Conservation (phyloP, 2,113 vertebrate genomes). For the Felis chaus region DNA sequence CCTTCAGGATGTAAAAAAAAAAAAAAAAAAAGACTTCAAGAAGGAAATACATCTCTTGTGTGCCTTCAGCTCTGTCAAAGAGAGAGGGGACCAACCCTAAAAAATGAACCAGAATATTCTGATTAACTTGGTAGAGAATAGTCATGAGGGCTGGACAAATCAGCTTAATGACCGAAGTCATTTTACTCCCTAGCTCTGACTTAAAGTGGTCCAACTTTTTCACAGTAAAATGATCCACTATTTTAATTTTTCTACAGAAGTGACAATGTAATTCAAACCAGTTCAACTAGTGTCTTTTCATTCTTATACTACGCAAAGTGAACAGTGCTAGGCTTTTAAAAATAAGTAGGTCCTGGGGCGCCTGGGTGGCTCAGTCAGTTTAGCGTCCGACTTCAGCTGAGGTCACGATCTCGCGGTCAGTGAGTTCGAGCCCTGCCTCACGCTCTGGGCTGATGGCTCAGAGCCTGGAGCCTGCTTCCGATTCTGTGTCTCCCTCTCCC, state of each 20-base stretch:
- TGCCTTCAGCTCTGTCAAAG: background rate
- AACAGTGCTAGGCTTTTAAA: background rate
- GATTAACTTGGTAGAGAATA: background rate
- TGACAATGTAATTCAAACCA: background rate
- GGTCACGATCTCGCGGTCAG: no score
- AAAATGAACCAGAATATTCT: background rate
- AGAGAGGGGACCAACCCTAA: background rate
- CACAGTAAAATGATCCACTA: background rate
- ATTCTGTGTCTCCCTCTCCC: no score
- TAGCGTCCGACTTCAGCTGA: no score
- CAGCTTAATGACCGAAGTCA: background rate
- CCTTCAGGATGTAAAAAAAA: background rate
- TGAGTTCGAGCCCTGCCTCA: accelerated
- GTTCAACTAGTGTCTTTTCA: background rate
- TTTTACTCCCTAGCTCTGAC: background rate
- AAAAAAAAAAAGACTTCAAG: background rate
- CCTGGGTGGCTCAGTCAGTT: no score
- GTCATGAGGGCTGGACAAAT: background rate
- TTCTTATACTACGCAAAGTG: background rate
- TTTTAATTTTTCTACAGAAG: background rate
- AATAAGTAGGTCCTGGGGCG: background rate
- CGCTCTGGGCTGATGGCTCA: no score
- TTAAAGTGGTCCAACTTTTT: background rate
- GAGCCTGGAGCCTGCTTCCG: no score
- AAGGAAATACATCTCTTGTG: background rate